Evolutionary conservation across 1,140 invertebrate genomes (phyloP).

Genomic region (Tribolium castaneum): DNA sequence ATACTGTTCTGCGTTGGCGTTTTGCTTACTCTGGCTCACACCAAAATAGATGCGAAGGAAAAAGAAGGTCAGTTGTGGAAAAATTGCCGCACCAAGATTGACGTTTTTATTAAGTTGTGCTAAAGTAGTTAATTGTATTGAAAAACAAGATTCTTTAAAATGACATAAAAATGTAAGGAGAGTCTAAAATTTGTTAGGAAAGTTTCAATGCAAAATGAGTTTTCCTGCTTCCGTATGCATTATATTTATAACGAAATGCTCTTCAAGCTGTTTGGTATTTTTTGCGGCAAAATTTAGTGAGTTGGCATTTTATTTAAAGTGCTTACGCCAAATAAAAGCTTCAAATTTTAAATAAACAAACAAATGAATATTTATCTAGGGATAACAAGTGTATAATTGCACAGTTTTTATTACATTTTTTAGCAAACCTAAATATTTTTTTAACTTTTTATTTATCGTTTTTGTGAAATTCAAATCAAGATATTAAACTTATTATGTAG

Average conservation of each 20-base stretch:
- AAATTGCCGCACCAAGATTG: no score
- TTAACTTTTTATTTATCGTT: no score
- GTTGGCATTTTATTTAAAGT: no score
- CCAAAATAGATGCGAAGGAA: background rate
- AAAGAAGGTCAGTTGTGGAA: slow-evolving; percentile 9
- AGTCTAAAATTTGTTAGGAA: background rate
- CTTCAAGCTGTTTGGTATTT: background rate
- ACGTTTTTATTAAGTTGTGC: background rate
- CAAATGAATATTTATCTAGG: no score
- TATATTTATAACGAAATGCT: background rate
- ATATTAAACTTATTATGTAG: background rate
- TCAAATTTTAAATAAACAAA: no score
- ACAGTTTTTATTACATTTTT: no score
- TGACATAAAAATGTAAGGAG: background rate
- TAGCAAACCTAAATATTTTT: no score
- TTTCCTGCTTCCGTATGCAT: background rate
- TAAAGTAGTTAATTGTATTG: background rate
- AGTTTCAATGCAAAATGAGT: background rate
- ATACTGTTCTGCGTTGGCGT: slow-evolving; percentile 9
- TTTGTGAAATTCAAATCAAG: no score
- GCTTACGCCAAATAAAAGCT: no score
- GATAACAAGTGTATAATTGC: no score
- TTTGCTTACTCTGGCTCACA: slow-evolving; percentile 1
- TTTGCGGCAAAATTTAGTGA: background rate
- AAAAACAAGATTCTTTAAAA: background rate